Percentiles rank a stretch among this genome's conserved stretches.
Conservation (phyloP, 2,888 invertebrate genomes). For the Meiosimyza platycephala region DNA sequence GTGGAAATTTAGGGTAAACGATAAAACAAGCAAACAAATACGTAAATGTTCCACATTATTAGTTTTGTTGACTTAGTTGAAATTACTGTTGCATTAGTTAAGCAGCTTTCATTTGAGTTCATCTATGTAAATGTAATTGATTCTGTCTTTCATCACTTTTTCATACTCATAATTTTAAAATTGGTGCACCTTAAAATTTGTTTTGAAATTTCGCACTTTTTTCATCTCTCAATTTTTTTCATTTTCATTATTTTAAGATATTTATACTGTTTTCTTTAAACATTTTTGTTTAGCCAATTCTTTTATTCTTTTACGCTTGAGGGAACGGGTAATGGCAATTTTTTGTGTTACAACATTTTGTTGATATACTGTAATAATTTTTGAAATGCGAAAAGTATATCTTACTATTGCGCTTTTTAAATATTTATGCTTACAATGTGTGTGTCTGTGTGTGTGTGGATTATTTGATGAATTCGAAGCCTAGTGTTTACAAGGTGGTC, state of each 20-base stretch:
- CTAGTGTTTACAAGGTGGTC: no score
- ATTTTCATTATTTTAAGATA: slow-evolving; percentile 36
- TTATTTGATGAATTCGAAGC: no score
- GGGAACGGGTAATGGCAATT: slow-evolving; percentile 68
- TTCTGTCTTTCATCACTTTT: slow-evolving; percentile 20
- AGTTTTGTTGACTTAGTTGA: slow-evolving; percentile 16
- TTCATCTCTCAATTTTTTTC: slow-evolving; percentile 19
- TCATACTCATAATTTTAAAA: slow-evolving; percentile 27
- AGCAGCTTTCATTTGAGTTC: slow-evolving; percentile 23
- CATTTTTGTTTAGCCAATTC: not conserved
- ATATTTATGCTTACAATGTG: no score
- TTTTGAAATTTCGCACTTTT: slow-evolving; percentile 4
- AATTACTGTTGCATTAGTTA: slow-evolving; percentile 15
- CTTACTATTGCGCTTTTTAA: no score
- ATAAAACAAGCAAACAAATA: slow-evolving; percentile 39
- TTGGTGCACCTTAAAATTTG: slow-evolving; percentile 3
- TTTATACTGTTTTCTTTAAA: not conserved
- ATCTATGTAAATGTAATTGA: slow-evolving; percentile 11
- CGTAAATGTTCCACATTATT: slow-evolving; percentile 46
- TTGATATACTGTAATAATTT: not conserved
- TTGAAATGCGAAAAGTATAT: no score
- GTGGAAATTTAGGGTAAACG: slow-evolving; percentile 73
- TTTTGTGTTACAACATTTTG: slow-evolving; percentile 49
- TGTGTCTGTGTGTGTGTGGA: no score
- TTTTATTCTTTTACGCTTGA: slow-evolving; percentile 55